Conservation (phyloP, 1,140 invertebrate genomes). For the Babylonia areolata region DNA sequence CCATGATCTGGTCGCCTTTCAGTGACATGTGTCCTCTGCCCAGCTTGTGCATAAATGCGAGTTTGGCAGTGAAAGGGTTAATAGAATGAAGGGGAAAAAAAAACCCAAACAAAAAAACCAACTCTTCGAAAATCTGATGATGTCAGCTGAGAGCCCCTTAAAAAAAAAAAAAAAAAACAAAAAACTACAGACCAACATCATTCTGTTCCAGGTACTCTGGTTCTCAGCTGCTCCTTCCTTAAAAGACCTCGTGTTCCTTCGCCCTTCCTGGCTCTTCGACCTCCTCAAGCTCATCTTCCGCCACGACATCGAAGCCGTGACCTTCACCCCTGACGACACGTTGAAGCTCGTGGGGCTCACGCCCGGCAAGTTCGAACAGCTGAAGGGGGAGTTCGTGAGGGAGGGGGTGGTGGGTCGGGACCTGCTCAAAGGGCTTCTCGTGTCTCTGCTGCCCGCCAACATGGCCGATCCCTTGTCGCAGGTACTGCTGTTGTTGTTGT, state of each 20-base stretch:
- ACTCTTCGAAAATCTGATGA: too few relatives aligned
- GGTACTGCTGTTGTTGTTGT: not conserved
- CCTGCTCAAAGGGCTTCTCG: constrained; percentile 62
- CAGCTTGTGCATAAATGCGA: too few relatives aligned
- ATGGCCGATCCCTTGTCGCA: constrained; percentile 53
- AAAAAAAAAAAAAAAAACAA: too few relatives aligned
- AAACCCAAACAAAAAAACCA: too few relatives aligned
- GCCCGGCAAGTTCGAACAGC: constrained; percentile 60
- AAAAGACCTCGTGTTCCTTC: constrained; percentile 63
- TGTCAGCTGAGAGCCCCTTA: too few relatives aligned
- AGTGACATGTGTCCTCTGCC: too few relatives aligned
- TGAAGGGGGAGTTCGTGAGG: constrained; percentile 61
- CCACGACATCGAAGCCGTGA: constrained; percentile 57
- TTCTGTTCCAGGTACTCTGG: constrained; percentile 58
- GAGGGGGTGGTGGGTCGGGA: constrained; percentile 69
- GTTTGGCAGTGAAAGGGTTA: too few relatives aligned
- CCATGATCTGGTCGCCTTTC: too few relatives aligned
- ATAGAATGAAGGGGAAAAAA: too few relatives aligned
- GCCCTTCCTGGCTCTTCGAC: constrained; percentile 72
- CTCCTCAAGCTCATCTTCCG: constrained; percentile 63
- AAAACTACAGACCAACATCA: not conserved
- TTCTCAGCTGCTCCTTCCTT: constrained; percentile 60
- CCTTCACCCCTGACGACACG: constrained; percentile 42
- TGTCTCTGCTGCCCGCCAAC: constrained; percentile 56
- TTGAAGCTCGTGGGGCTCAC: constrained; percentile 50